These are phyloP conservation scores for Apistogramma diplotaenia DNA, from an alignment of 2,113 vertebrate genomes.

Conservation along the genomic window DNA sequence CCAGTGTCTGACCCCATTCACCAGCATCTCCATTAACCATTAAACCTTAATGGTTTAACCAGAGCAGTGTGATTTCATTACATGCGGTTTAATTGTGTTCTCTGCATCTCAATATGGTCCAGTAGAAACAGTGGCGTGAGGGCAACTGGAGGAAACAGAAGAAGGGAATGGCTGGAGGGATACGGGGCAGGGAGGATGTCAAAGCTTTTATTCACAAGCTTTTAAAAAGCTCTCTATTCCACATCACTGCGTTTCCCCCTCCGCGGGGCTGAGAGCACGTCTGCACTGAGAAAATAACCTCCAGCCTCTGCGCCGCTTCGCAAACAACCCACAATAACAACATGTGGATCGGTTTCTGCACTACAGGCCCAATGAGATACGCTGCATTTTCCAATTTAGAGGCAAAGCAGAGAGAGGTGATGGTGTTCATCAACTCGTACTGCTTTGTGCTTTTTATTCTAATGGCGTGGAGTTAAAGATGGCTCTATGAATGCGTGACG, in stretches of 20 bases:
- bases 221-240: constrained; percentile 70
- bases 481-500: neutral
- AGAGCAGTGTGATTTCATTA: constrained; percentile 76
- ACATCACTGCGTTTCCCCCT: constrained; percentile 37
- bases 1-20: constrained; percentile 56
- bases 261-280: constrained; percentile 42
- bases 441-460: neutral
- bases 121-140: constrained; percentile 47
- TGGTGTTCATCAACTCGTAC: neutral
- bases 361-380: neutral
- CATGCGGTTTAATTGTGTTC: constrained; percentile 69
- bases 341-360: neutral
- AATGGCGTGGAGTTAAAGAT: neutral
- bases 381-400: neutral
- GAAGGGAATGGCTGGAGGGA: constrained; percentile 22
- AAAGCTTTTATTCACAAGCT: constrained; percentile 76
- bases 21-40: constrained; percentile 69
- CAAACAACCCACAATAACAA: constrained; percentile 27
- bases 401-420: neutral
- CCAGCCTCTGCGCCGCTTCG: constrained; percentile 10
- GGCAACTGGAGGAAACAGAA: constrained; percentile 38
- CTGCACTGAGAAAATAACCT: constrained; percentile 44
- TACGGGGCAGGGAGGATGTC: constrained; percentile 67
- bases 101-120: constrained; percentile 52
- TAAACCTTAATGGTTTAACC: too few relatives aligned